Conservation (phyloP, 2,888 invertebrate genomes). For the Hylaea fasciaria region DNA sequence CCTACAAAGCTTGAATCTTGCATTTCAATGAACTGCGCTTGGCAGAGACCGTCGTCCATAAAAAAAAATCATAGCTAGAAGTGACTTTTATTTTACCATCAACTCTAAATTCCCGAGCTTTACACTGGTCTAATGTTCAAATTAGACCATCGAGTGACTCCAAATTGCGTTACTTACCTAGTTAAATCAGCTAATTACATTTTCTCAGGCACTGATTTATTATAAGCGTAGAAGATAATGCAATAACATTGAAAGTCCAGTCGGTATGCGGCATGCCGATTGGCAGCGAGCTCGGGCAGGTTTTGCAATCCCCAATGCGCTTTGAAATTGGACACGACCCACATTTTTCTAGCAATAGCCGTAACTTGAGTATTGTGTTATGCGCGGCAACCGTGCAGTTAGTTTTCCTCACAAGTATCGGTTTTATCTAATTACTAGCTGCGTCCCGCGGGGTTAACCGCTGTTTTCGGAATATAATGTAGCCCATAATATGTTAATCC, state of each 20-base stretch:
- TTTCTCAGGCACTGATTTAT: neutral
- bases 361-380: slow-evolving; percentile 69
- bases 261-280: slow-evolving; percentile 48
- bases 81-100: too few species aligned
- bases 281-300: slow-evolving; percentile 49
- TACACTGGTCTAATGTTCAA: too few species aligned
- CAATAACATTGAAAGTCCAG: slow-evolving; percentile 50
- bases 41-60: too few species aligned
- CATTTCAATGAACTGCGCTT: too few species aligned
- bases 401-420: slow-evolving; percentile 12
- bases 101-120: too few species aligned
- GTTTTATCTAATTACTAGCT: neutral
- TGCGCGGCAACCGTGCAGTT: slow-evolving; percentile 45
- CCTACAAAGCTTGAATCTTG: too few species aligned
- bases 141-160: too few species aligned
- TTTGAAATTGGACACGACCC: slow-evolving; percentile 76
- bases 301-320: slow-evolving; percentile 69
- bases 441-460: too few species aligned
- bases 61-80: too few species aligned
- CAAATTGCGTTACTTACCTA: neutral
- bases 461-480: too few species aligned
- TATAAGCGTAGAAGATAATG: slow-evolving; percentile 19
- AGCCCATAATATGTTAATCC: too few species aligned
- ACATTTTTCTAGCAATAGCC: slow-evolving; percentile 74
- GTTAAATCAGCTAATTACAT: too few species aligned